phyloP scores from a whole-genome alignment of 2,113 vertebrate genomes.

The Taxidea taxus region DNA sequence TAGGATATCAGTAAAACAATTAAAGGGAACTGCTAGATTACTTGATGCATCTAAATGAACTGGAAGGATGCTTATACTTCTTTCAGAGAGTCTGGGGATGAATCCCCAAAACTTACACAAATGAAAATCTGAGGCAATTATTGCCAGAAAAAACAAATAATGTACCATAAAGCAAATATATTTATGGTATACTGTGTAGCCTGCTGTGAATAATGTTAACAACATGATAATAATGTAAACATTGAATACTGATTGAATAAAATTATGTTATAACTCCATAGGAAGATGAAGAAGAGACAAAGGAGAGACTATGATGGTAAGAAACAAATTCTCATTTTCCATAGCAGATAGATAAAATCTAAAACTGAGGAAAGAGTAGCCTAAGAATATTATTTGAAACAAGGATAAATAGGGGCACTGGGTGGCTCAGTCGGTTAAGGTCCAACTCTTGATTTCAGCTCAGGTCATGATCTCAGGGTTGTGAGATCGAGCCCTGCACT shows the following conservation, averaged over 20 bases:
- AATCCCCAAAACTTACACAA: background rate
- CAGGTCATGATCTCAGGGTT: too few species aligned
- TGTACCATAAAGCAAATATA: background rate
- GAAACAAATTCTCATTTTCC: background rate
- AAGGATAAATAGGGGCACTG: background rate
- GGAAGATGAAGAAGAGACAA: background rate
- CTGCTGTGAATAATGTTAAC: conserved; percentile 1
- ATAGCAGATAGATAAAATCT: background rate
- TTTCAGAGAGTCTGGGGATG: background rate
- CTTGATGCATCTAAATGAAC: background rate
- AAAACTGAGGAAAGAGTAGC: background rate
- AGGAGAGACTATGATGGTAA: background rate
- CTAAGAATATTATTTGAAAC: conserved; percentile 13
- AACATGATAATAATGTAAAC: background rate
- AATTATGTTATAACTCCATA: background rate
- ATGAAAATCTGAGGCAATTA: background rate
- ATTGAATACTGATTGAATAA: background rate
- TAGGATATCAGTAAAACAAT: background rate
- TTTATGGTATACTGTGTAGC: background rate
- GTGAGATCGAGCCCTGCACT: too few species aligned
- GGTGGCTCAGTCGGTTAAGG: background rate
- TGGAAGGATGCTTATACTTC: background rate
- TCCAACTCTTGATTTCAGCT: too few species aligned
- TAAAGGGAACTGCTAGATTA: background rate
- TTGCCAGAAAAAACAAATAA: background rate